Percentiles rank a stretch among this genome's conserved stretches.
Evolutionary conservation across 1,140 invertebrate genomes (phyloP).

Genomic region (Tenebrio molitor): DNA sequence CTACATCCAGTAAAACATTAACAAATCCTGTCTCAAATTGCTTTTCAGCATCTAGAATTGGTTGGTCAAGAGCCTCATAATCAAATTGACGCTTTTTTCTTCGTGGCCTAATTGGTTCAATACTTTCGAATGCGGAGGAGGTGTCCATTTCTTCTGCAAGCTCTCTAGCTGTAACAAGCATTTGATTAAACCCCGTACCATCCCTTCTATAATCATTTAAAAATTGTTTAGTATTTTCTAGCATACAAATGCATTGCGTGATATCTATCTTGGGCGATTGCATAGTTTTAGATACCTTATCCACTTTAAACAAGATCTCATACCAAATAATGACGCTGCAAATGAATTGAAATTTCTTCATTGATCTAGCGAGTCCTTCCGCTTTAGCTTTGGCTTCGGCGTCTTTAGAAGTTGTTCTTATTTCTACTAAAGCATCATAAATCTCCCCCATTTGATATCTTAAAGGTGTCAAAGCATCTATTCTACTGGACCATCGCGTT

Average conservation of each 20-base stretch:
- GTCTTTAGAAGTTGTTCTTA: constrained; percentile 45
- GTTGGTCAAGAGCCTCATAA: neutral
- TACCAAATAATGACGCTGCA: too few species aligned
- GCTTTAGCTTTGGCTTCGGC: constrained; percentile 53
- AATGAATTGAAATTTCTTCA: neutral
- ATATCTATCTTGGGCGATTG: too few species aligned
- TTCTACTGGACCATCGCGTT: constrained; percentile 50
- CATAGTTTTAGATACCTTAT: too few species aligned
- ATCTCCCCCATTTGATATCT: constrained; percentile 15
- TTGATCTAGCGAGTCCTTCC: constrained; percentile 43
- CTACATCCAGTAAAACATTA: neutral
- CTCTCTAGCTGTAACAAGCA: too few species aligned
- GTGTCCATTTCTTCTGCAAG: neutral
- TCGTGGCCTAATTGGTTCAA: neutral
- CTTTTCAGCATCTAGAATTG: neutral
- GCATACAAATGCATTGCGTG: too few species aligned
- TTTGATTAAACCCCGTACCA: too few species aligned
- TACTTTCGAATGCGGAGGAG: neutral
- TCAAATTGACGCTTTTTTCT: neutral
- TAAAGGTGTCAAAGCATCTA: constrained; percentile 48
- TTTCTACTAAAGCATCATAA: constrained; percentile 44
- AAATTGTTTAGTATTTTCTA: too few species aligned
- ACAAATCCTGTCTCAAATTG: neutral
- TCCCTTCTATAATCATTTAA: too few species aligned
- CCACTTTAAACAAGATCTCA: too few species aligned